Evolutionary conservation across 2,888 invertebrate genomes (phyloP).

Genomic region (Dicroscelio sp.): DNA sequence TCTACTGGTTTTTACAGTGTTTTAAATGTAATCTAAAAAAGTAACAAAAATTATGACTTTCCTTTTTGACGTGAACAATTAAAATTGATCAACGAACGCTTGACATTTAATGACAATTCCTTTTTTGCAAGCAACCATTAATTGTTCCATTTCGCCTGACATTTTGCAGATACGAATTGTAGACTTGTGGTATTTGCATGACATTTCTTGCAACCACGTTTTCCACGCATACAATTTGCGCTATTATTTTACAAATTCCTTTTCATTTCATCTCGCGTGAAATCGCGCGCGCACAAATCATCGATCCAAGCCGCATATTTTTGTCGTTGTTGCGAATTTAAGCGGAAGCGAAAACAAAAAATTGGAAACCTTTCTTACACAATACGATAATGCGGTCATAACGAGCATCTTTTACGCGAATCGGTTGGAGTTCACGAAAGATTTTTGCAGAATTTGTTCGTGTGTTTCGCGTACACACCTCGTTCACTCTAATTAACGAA

Average conservation of each 20-base stretch:
- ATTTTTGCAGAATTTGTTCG: slow-evolving; percentile 44
- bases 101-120: slow-evolving; percentile 63
- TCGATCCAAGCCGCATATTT: too few species aligned
- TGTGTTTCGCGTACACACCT: slow-evolving; percentile 31
- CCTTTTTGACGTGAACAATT: too few species aligned
- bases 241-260: neutral
- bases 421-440: neutral
- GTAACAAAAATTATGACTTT: too few species aligned
- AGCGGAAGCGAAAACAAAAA: too few species aligned
- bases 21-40: too few species aligned
- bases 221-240: slow-evolving; percentile 33
- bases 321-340: too few species aligned
- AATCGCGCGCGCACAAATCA: too few species aligned
- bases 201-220: slow-evolving; percentile 57
- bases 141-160: slow-evolving; percentile 67
- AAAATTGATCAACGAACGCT: too few species aligned
- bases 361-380: too few species aligned
- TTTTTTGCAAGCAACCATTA: slow-evolving; percentile 50
- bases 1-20: too few species aligned
- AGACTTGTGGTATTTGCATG: slow-evolving; percentile 70
- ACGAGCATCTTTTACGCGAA: neutral
- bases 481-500: slow-evolving; percentile 60
- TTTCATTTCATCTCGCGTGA: too few species aligned
- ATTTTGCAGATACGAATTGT: slow-evolving; percentile 60
- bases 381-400: neutral